Evolutionary conservation across 2,113 vertebrate genomes (phyloP), one percentile per base, ranked within the genome.

Genomic region (Prionailurus bengalensis): DNA sequence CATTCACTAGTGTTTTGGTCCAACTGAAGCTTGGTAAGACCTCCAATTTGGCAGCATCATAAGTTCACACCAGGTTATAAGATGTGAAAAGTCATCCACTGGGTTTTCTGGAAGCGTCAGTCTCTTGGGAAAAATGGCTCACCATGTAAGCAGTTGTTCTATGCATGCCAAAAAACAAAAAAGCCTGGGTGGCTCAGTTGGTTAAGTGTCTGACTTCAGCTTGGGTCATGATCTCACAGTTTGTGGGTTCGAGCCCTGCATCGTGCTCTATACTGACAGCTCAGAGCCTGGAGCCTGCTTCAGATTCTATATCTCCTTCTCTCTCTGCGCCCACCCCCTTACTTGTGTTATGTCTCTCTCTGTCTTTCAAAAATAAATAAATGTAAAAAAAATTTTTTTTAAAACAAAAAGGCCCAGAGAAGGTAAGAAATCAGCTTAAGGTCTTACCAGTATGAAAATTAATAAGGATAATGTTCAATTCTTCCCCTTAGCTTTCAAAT

Each of bases 391-490:
- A 45, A 45, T 9, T 1, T 45, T 45, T 45, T 45, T 45, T 45
- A 9, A 29, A 29, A 81, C 33, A 71, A 78, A 89, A 81, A 89
- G 81, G 48, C 45, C 51, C 65, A 97, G 81, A 95, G 45, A 95
- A 91, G 81, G 42, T 39, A 82, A 97, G 21, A 85, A 96, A 95
- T 95, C 39, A 63, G 53, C 78, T 85, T 84, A 85, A 93, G 80
- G 15, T 84, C 83, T 96, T 95, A 78, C 13, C 39, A 97, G 79
- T 53, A 93, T 68, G 31, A 95, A 96, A 87, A 95, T 68, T 87
- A 92, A 78, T 61, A 91, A 93, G 16, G n/a, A 58, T 73, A 71
- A 78, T 76, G 14, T 70, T 95, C 74, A 76, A 29, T 84, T 93
- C 36, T 92, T 45, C 63, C 36, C 4, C 10, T 48, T 89, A 53